These are phyloP conservation scores for Agrochola circellaris DNA, from an alignment of 2,888 invertebrate genomes.

Conservation along the genomic window DNA sequence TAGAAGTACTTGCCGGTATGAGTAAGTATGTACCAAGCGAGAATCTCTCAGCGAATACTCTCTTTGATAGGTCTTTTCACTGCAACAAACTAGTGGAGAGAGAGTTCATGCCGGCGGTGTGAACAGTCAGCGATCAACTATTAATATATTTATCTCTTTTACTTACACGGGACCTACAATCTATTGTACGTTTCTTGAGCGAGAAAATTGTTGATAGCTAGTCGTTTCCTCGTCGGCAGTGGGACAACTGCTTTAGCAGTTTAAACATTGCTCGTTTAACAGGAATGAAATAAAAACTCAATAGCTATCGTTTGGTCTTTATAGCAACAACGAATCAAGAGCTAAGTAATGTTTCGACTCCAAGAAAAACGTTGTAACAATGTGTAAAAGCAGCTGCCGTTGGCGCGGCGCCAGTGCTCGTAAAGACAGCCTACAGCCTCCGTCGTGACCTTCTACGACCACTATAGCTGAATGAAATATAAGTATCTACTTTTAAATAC, in stretches of 20 bases:
- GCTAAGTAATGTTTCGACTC: slow-evolving; percentile 70
- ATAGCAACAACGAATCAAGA: slow-evolving; percentile 68
- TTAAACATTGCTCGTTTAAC: slow-evolving; percentile 17
- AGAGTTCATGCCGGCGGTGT: too few relatives aligned
- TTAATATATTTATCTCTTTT: neutral
- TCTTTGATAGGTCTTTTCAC: neutral
- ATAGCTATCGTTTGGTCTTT: slow-evolving; percentile 26
- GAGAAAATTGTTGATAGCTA: neutral
- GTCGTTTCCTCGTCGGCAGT: neutral
- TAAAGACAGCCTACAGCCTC: slow-evolving; percentile 62
- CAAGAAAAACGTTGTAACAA: slow-evolving; percentile 73
- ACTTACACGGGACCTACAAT: neutral
- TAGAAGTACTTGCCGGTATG: neutral
- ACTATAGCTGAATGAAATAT: slow-evolving; percentile 39
- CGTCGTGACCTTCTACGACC: slow-evolving; percentile 56
- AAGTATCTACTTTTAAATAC: slow-evolving; percentile 8
- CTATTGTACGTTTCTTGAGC: neutral
- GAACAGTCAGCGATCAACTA: neutral
- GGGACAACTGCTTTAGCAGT: neutral
- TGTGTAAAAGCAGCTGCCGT: slow-evolving; percentile 71
- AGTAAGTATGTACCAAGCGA: neutral
- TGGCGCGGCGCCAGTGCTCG: slow-evolving; percentile 77
- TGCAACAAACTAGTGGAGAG: neutral
- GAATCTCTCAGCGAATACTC: neutral
- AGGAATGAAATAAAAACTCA: slow-evolving; percentile 44